Evolutionary conservation across 2,113 vertebrate species (phyloP).

Genomic region (Echinops telfairi): DNA sequence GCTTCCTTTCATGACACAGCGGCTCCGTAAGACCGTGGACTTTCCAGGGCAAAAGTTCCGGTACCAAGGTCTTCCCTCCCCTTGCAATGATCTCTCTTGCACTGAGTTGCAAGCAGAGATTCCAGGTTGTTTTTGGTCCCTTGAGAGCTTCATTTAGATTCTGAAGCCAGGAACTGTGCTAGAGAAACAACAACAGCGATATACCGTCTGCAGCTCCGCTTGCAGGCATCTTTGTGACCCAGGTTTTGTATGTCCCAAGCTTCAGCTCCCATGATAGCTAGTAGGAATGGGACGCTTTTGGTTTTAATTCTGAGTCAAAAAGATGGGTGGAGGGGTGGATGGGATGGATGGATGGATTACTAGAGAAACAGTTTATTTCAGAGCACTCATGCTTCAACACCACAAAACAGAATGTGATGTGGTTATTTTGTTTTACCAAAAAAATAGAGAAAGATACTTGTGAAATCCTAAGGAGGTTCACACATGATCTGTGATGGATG

Average conservation of each 20-base stretch:
- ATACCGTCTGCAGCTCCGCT: not conserved
- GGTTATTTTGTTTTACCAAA: slow-evolving; percentile 5
- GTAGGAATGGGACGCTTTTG: not conserved
- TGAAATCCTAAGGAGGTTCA: slow-evolving; percentile 34
- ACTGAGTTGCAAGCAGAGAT: not conserved
- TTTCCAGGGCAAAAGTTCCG: not conserved
- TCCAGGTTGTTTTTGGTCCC: not conserved
- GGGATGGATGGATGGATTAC: not conserved
- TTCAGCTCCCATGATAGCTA: not conserved
- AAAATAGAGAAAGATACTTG: not conserved
- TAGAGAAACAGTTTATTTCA: slow-evolving; percentile 27
- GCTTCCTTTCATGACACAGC: not conserved
- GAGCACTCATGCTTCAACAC: not conserved
- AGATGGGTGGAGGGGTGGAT: not conserved
- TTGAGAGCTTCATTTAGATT: slow-evolving; percentile 26
- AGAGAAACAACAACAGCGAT: not conserved
- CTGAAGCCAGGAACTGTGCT: not conserved
- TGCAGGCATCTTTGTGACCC: not conserved
- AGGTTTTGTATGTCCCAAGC: not conserved
- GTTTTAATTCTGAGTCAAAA: not conserved
- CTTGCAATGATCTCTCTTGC: no score
- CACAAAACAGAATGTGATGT: slow-evolving; percentile 8
- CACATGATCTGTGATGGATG: not conserved
- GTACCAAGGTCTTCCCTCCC: not conserved
- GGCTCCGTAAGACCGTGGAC: not conserved